Percentiles rank a stretch among this genome's conserved stretches.
These are phyloP conservation scores for Dicrurus megarhynchus DNA, from an alignment of 2,113 vertebrate genomes.

Conservation along the genomic window DNA sequence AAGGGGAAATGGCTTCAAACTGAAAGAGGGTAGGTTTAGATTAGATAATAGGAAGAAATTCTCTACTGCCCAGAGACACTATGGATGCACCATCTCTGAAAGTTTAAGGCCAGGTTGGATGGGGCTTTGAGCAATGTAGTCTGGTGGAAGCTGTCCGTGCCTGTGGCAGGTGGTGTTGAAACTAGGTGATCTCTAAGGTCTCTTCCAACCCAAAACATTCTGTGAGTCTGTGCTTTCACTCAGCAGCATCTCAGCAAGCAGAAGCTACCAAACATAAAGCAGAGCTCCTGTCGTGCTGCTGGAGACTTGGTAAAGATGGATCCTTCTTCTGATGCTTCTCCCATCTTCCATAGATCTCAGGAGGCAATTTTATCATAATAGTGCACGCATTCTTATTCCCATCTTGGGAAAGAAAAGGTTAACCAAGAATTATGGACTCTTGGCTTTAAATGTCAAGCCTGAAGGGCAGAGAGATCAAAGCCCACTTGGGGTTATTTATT, in stretches of 20 bases:
- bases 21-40: not conserved
- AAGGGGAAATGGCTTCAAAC: not conserved
- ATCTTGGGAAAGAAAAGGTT: not conserved
- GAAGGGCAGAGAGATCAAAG: not conserved
- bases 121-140: not conserved
- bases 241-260: not conserved
- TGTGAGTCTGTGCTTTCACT: not conserved
- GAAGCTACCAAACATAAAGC: not conserved
- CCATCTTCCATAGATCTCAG: not conserved
- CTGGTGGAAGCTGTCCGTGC: not conserved
- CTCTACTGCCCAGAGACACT: not conserved
- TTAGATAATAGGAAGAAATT: not conserved
- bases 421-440: not conserved
- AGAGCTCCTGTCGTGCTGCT: fast-evolving
- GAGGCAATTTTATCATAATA: not conserved
- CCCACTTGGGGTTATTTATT: not conserved
- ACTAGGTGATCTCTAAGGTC: not conserved
- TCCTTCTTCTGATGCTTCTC: not conserved
- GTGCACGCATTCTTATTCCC: not conserved
- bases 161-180: not conserved
- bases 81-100: not conserved
- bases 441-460: not conserved
- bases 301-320: not conserved
- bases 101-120: not conserved
- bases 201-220: not conserved